Conservation (phyloP, 2,113 vertebrate genomes). For the Meriones unguiculatus region DNA sequence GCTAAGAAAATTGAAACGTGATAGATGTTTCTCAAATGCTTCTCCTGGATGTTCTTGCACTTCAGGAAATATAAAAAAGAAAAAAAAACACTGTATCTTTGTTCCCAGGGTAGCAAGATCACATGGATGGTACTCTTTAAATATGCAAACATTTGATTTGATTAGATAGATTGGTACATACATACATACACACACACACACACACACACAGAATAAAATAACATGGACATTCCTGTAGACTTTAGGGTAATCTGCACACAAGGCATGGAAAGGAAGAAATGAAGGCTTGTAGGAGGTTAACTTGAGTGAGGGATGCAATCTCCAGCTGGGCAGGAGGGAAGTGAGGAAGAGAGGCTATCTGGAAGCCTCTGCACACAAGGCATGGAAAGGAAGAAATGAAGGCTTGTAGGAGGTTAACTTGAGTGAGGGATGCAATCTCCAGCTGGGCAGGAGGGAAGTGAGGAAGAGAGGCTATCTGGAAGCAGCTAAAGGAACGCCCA, state of each 20-base stretch:
- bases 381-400: background rate
- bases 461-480: background rate
- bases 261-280: background rate
- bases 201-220: background rate
- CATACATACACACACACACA: background rate
- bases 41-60: background rate
- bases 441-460: background rate
- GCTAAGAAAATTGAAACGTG: background rate
- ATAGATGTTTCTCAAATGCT: background rate
- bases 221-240: accelerated
- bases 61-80: background rate
- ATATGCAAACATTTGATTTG: too few species aligned
- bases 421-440: background rate
- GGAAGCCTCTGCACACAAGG: background rate
- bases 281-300: background rate
- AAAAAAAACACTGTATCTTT: background rate
- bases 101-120: background rate
- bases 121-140: background rate
- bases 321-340: background rate
- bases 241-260: background rate
- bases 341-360: background rate
- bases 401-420: background rate
- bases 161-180: background rate
- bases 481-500: background rate
- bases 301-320: accelerated